Conservation (phyloP, 2,797 vertebrate species). For the Hafferia zeledoni region DNA sequence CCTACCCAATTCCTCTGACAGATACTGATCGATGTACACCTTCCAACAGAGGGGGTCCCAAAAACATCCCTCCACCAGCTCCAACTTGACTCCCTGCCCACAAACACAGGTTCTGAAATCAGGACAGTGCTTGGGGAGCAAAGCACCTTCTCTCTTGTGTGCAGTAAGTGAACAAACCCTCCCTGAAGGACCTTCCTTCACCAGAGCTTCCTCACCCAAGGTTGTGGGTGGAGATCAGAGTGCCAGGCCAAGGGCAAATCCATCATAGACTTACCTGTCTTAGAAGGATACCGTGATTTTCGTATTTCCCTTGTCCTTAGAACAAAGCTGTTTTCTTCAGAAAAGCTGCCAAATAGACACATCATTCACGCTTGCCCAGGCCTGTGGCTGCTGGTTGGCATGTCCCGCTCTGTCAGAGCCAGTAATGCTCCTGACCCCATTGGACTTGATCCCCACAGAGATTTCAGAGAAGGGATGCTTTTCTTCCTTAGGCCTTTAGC, state of each 20-base stretch:
- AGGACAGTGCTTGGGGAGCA: background rate
- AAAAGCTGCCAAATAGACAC: background rate
- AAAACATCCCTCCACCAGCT: background rate
- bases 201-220: background rate
- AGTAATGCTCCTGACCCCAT: background rate
- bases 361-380: background rate
- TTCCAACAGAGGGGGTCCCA: background rate
- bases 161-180: background rate
- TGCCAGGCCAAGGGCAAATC: background rate
- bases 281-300: background rate
- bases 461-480: background rate
- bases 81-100: background rate
- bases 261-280: rapidly evolving
- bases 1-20: background rate
- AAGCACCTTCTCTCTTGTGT: background rate
- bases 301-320: background rate
- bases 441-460: background rate
- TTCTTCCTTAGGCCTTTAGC: background rate
- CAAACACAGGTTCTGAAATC: background rate
- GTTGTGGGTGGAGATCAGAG: background rate
- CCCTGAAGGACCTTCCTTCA: background rate
- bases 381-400: background rate
- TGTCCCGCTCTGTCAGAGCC: background rate
- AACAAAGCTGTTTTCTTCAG: background rate
- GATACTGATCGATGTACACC: rapidly evolving